Evolutionary conservation across 1,140 invertebrate genomes (phyloP), one percentile per base, ranked within the genome.

Genomic region (Geopemphigus sp.): DNA sequence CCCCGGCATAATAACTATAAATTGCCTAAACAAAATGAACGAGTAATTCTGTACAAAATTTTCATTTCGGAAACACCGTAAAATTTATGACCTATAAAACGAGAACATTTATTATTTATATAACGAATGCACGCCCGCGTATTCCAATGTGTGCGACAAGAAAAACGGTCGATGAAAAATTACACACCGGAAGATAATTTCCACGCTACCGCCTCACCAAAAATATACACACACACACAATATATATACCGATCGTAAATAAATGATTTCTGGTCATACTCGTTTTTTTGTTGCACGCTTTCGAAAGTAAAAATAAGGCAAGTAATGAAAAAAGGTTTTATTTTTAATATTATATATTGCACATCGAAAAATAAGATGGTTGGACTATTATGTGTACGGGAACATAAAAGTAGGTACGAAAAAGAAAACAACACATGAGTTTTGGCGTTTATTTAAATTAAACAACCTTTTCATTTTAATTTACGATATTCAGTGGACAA

Each of bases 31-130:
- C 47, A 17, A 72, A 54, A 72, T 29, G 50, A 24, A 54, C 4
- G 68, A 54, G 17, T 72, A 54, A 29, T 72, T 54, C 29, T n/a
- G 26, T 29, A 14, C 24, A 17, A 54, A 29, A 54, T 54, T 68
- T 72, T 53, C 50, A 29, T 72, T 72, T 72, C 26, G 68, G 47
- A 72, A 72, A 54, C 24, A 14, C 47, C 5, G 24, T 72, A 12
- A 54, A 72, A 72, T 72, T 54, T 72, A 72, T 54, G 50, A 17
- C 19, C 26, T 29, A 72, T 72, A 54, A 72, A 54, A 53, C 26
- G 10, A n/a, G 26, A 10, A 5, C 29, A 54, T 54, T 29, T 72
- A 72, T 72, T 72, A 54, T 72, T 72, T 72, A 72, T 53, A 54
- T 12, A 29, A 17, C 17, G 17, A 72, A 72, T 29, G 15, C 68